phyloP scores from a whole-genome alignment of 64 coral and sea anemone genomes.

The Orbicella faveolata region DNA sequence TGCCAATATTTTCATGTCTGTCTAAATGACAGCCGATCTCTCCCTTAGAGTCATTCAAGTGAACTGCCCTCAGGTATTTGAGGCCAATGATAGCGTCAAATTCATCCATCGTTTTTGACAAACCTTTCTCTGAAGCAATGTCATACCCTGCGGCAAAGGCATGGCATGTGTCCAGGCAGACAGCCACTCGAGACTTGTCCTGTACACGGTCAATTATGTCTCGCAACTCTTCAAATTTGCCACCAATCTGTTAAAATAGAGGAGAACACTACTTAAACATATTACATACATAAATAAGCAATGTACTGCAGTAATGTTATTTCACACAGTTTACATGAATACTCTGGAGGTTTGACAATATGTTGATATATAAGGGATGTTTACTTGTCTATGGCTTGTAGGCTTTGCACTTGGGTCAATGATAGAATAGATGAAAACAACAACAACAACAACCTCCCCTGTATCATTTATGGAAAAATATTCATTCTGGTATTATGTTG shows the following conservation, averaged over 20 bases:
- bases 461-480: too few relatives aligned
- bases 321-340: too few relatives aligned
- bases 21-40: constrained; percentile 94
- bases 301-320: too few relatives aligned
- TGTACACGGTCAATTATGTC: constrained; percentile 85
- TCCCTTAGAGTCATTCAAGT: constrained; percentile 96
- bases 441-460: too few relatives aligned
- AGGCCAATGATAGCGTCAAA: constrained; percentile 82
- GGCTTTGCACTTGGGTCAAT: too few relatives aligned
- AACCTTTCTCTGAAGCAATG: constrained; percentile 68
- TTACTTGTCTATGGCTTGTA: too few relatives aligned
- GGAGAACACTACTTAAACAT: neutral
- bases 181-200: constrained; percentile 86
- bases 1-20: constrained; percentile 96
- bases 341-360: too few relatives aligned
- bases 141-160: constrained; percentile 95
- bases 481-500: too few relatives aligned
- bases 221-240: constrained; percentile 93
- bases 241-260: constrained; percentile 72
- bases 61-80: constrained; percentile 76
- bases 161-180: constrained; percentile 94
- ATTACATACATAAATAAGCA: neutral
- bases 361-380: too few relatives aligned
- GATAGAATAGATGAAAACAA: too few relatives aligned
- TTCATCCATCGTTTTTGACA: constrained; percentile 73